Base-by-base conservation (phyloP, 2,797 vertebrate genomes). In the Crenuchus spilurus region DNA sequence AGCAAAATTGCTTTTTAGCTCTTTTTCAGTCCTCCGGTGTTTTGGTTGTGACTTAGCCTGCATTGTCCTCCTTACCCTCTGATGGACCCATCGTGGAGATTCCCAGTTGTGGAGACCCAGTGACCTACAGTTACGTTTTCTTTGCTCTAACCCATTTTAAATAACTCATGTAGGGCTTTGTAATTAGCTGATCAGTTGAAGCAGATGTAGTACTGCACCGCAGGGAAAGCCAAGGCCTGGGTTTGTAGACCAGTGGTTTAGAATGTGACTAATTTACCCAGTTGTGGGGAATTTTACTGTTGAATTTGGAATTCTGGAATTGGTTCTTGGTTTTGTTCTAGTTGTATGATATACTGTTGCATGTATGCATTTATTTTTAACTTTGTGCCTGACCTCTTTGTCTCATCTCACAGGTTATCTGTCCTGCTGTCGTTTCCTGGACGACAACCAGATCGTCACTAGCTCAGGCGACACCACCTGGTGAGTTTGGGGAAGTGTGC, bases 391-490 rank as follows among this genome's bases (percentile, higher is more conserved):
- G 46, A 62, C 28, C n/a, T 54, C 4, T 24, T 48, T 24, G 20
- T 64, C 4, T 26, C 33, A 24, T 71, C 70, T 80, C 70, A 55
- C 86, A 99, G 97, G 97, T 86, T 99, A 99, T 90, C 90, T 99
- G 91, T 99, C 97, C 85, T 99, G 97, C 91, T 98, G 96, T 94
- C 96, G 97, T 83, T 99, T 99, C 87, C 89, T 99, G 93, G 97
- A 99, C 86, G 97, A 99, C 92, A 98, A 96, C 92, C 96, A 98
- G 92, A 99, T 99, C 42, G 94, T 99, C 83, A 99, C 97, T 80
- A 99, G 96, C 90, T 99, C 97, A 89, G 96, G 96, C 74, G 97
- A 99, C 92, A 99, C 97, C 93, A 95, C 93, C 87, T 98, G 96
- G 97, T 99, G 85, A 96, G 96, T 91, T 63, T 10, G 20, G 41